Percentiles rank a stretch among this genome's conserved stretches.
Conservation (phyloP, 1,140 invertebrate genomes). For the Araneus ventricosus region DNA sequence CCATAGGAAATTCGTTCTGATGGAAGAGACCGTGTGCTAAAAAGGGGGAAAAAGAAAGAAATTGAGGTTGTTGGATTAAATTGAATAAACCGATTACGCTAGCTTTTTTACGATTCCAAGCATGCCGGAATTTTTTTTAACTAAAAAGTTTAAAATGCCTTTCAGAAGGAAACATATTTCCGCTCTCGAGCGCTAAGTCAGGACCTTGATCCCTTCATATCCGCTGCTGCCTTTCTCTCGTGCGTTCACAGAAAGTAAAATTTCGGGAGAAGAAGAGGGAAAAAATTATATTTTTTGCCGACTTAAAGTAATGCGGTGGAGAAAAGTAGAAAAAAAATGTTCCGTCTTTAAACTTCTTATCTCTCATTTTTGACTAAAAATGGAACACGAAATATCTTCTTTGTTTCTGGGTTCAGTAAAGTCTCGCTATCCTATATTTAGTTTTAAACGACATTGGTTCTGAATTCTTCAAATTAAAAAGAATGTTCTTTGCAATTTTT, state of each 20-base stretch:
- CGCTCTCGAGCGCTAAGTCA: neutral
- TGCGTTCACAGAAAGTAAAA: neutral
- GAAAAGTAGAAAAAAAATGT: too few relatives aligned
- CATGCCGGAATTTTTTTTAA: neutral
- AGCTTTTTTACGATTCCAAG: conserved; percentile 4
- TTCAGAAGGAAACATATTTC: conserved; percentile 14
- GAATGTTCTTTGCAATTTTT: too few relatives aligned
- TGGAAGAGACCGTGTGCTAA: neutral
- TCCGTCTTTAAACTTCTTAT: too few relatives aligned
- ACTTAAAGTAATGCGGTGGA: conserved; percentile 1
- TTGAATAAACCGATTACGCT: conserved; percentile 30
- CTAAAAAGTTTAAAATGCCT: conserved; percentile 6
- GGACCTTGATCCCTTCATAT: neutral
- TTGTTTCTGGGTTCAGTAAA: too few relatives aligned
- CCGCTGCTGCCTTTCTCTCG: neutral
- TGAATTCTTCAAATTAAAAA: too few relatives aligned
- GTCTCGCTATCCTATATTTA: too few relatives aligned
- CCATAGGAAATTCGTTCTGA: neutral
- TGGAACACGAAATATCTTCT: too few relatives aligned
- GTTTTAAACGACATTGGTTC: too few relatives aligned
- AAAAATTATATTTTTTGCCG: neutral
- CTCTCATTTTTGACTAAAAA: too few relatives aligned
- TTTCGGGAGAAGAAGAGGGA: neutral
- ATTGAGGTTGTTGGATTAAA: neutral
- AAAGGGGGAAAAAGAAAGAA: neutral